A percentile compares a stretch with the other conserved stretches of the same genome.
Evolutionary conservation across 2,113 vertebrate genomes (phyloP).

Genomic region (Gila orcuttii): DNA sequence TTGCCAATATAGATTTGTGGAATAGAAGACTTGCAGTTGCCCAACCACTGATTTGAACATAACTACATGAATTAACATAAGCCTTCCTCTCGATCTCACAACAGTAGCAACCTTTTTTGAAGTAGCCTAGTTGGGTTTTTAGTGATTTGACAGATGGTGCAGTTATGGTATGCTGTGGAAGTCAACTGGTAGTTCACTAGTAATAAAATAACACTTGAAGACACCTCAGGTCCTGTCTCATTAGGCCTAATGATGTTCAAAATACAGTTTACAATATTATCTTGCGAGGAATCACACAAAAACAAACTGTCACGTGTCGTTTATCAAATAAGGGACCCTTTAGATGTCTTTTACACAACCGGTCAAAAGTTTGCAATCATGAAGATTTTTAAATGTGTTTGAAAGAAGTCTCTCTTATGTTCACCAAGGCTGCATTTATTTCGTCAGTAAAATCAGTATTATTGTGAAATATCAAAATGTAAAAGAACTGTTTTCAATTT

Average conservation of each 20-base stretch:
- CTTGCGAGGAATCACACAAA: background rate
- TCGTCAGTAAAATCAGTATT: background rate
- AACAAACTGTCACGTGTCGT: background rate
- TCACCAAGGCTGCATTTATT: background rate
- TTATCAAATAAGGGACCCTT: slow-evolving; percentile 43
- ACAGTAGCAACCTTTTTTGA: slow-evolving; percentile 23
- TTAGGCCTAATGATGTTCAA: background rate
- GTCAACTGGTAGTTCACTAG: slow-evolving; percentile 10
- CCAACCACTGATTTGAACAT: background rate
- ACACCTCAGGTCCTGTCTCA: background rate
- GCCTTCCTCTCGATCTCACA: background rate
- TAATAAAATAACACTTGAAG: background rate
- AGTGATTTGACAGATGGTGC: slow-evolving; percentile 25
- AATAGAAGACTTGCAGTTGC: background rate
- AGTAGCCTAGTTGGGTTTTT: slow-evolving; percentile 15
- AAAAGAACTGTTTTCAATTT: background rate
- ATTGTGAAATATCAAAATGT: background rate
- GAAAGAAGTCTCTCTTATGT: background rate
- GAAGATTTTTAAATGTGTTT: background rate
- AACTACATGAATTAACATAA: background rate
- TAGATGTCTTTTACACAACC: slow-evolving; percentile 69
- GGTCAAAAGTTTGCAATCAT: background rate
- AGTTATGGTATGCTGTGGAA: background rate
- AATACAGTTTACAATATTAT: slow-evolving; percentile 7
- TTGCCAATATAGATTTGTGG: slow-evolving; percentile 14